Percentiles rank a stretch among this genome's conserved stretches.
Evolutionary conservation across 2,113 vertebrate genomes (phyloP).

Genomic region (Ictidomys tridecemlineatus): DNA sequence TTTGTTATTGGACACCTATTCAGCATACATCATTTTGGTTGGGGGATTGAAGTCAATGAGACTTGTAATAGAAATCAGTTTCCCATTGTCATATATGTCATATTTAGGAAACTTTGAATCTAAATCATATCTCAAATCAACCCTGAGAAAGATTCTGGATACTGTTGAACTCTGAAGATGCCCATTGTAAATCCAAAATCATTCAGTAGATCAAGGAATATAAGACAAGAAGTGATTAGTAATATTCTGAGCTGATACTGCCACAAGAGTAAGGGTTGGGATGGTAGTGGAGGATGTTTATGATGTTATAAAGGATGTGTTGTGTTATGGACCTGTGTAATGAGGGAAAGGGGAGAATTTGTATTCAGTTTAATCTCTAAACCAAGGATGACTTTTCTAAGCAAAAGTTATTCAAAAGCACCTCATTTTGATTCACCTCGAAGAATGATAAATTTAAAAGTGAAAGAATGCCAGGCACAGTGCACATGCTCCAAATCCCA

Average conservation of each 20-base stretch:
- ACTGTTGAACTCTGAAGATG: not conserved
- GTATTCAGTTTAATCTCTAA: conserved; percentile 33
- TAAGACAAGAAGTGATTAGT: conserved; percentile 39
- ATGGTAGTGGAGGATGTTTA: conserved; percentile 14
- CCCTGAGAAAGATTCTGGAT: conserved; percentile 14
- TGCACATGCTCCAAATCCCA: too few relatives aligned
- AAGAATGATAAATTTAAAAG: not conserved
- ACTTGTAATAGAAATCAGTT: conserved; percentile 23
- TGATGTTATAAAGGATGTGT: not conserved
- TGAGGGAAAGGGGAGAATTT: conserved; percentile 32
- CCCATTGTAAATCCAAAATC: conserved; percentile 32
- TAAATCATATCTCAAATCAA: conserved; percentile 33
- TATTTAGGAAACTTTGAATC: not conserved
- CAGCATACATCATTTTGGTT: conserved; percentile 1
- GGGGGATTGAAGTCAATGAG: not conserved
- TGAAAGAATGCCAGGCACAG: too few relatives aligned
- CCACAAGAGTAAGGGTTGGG: not conserved
- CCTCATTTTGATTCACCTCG: not conserved
- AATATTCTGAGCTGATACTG: not conserved
- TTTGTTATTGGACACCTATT: conserved; percentile 27
- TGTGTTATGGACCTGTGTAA: not conserved
- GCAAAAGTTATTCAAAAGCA: not conserved
- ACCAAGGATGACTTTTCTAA: not conserved
- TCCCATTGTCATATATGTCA: not conserved
- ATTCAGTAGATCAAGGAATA: conserved; percentile 21